Conservation (phyloP, 1,140 invertebrate species). For the Metaphire vulgaris region DNA sequence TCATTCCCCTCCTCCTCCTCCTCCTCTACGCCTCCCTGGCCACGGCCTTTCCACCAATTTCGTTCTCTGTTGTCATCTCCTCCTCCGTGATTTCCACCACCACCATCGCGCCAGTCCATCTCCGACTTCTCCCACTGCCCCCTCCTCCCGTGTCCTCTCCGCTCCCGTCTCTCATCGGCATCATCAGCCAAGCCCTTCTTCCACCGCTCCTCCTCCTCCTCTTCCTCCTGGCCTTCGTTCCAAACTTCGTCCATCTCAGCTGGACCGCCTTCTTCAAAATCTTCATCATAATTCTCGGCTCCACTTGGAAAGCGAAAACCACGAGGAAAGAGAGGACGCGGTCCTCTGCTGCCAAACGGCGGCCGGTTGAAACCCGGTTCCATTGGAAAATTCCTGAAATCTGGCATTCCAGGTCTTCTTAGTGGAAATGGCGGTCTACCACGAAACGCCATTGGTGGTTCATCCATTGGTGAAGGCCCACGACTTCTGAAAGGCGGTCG, state of each 20-base stretch:
- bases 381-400: not conserved
- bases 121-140: too few species aligned
- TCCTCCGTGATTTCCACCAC: too few species aligned
- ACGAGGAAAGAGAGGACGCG: not conserved
- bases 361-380: not conserved
- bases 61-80: too few species aligned
- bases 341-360: not conserved
- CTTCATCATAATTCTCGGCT: not conserved
- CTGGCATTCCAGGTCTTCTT: not conserved
- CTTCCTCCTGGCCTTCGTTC: not conserved
- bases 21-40: too few species aligned
- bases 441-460: not conserved
- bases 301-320: too few species aligned
- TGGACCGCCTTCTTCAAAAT: not conserved
- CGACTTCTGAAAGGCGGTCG: not conserved
- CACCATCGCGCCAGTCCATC: too few species aligned
- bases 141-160: too few species aligned
- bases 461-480: not conserved
- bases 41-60: too few species aligned
- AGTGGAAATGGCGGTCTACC: not conserved
- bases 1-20: too few species aligned
- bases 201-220: not conserved
- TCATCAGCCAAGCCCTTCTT: too few species aligned
- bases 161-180: too few species aligned
- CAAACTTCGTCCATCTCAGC: not conserved